Conservation (phyloP, 2,888 invertebrate species). For the Meiosimyza platycephala region DNA sequence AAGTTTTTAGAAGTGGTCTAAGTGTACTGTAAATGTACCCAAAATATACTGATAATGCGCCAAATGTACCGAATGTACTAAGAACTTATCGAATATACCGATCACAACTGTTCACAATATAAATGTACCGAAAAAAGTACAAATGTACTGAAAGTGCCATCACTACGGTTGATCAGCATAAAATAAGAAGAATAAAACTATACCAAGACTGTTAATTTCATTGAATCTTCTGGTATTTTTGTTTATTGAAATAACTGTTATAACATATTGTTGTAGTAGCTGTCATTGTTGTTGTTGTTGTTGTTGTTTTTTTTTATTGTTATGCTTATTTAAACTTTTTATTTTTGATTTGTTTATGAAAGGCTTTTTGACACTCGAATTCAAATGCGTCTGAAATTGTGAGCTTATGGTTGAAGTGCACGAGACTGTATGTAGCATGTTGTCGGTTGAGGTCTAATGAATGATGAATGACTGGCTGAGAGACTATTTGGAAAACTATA, state of each 20-base stretch:
- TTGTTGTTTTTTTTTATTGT: slow-evolving; percentile 10
- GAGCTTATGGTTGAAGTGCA: background rate
- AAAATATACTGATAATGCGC: too few species aligned
- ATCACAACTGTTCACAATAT: too few species aligned
- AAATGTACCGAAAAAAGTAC: too few species aligned
- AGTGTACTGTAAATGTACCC: too few species aligned
- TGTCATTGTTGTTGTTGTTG: background rate
- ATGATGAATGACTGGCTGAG: background rate
- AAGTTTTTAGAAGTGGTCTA: too few species aligned
- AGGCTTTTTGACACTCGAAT: background rate
- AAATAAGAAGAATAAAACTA: too few species aligned
- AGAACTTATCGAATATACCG: too few species aligned
- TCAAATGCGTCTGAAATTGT: background rate
- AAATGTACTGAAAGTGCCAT: too few species aligned
- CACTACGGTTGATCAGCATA: too few species aligned
- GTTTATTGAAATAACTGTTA: slow-evolving; percentile 29
- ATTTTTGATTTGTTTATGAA: slow-evolving; percentile 5
- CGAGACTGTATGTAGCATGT: too few species aligned
- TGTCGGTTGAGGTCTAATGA: background rate
- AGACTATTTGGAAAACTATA: background rate
- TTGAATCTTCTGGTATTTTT: background rate
- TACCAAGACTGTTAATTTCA: too few species aligned
- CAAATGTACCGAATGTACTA: too few species aligned
- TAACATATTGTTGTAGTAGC: background rate
- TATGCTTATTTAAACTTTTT: slow-evolving; percentile 6